Percentiles rank a stretch among this genome's conserved stretches.
Evolutionary conservation across 1,140 invertebrate genomes (phyloP).

Genomic region (Sycobia sp.): DNA sequence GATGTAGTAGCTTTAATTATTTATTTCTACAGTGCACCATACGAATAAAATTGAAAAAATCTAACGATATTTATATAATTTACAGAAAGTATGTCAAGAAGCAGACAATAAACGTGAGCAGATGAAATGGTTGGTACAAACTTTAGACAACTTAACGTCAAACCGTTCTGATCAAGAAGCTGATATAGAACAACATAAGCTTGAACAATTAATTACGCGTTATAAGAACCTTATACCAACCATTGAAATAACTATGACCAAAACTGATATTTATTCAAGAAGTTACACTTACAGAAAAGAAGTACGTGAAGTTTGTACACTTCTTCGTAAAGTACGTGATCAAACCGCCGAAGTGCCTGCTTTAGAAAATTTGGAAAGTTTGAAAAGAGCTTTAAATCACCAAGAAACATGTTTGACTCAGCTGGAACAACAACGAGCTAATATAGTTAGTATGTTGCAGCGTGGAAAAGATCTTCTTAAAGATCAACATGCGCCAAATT

Average conservation of each 20-base stretch:
- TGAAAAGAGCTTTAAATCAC: conserved; percentile 75
- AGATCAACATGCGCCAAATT: conserved; percentile 83
- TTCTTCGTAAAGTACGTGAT: conserved; percentile 76
- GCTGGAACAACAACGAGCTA: conserved; percentile 82
- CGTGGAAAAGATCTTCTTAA: conserved; percentile 86
- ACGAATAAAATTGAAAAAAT: neutral
- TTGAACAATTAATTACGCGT: conserved; percentile 82
- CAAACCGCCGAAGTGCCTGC: conserved; percentile 68
- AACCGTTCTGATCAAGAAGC: conserved; percentile 82
- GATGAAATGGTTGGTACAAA: conserved; percentile 93
- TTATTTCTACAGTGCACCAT: neutral
- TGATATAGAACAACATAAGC: conserved; percentile 74
- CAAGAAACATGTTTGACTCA: conserved; percentile 82
- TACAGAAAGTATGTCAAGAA: conserved; percentile 83
- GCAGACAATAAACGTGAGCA: conserved; percentile 88
- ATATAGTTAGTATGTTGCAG: conserved; percentile 89
- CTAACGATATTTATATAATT: neutral
- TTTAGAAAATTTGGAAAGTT: conserved; percentile 75
- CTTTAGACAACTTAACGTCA: conserved; percentile 81
- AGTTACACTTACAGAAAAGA: conserved; percentile 90
- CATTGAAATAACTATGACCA: conserved; percentile 89
- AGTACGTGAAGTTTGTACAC: conserved; percentile 81
- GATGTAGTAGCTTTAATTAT: conserved; percentile 1
- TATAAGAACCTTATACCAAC: conserved; percentile 91
- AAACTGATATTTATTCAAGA: conserved; percentile 88